phyloP scores from a whole-genome alignment of 1,140 invertebrate genomes.

The Drosophila lacteicornis region DNA sequence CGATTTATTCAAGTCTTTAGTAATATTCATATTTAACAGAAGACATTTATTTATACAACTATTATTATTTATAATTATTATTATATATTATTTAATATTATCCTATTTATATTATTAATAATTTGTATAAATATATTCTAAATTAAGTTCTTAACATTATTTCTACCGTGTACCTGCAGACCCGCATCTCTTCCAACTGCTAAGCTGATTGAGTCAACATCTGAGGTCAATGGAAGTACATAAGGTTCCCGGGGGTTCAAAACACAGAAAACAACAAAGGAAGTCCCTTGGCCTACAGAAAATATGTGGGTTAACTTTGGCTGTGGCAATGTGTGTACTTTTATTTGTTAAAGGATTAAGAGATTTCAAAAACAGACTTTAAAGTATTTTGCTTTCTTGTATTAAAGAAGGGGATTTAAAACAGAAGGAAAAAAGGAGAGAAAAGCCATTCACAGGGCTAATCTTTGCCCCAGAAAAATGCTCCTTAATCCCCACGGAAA shows the following conservation, averaged over 20 bases:
- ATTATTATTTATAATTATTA: too few species aligned
- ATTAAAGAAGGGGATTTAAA: slow-evolving; percentile 9
- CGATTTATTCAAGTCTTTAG: too few species aligned
- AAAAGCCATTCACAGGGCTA: background rate
- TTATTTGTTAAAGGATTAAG: slow-evolving; percentile 39
- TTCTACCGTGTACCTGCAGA: slow-evolving; percentile 1
- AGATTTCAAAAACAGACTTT: slow-evolving; percentile 23
- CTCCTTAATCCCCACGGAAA: background rate
- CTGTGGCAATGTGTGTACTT: background rate
- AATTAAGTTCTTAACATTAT: background rate
- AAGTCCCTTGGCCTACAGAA: slow-evolving; percentile 24
- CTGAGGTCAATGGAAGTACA: slow-evolving; percentile 16
- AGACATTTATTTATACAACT: too few species aligned
- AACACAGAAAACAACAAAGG: background rate
- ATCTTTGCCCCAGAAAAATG: slow-evolving; percentile 1
- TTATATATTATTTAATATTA: too few species aligned
- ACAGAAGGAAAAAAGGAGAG: background rate
- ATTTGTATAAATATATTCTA: background rate
- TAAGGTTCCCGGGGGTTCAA: slow-evolving; percentile 6
- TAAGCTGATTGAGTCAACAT: slow-evolving; percentile 48
- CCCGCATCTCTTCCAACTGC: slow-evolving; percentile 31
- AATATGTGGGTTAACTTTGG: slow-evolving; percentile 50
- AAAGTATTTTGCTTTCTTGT: slow-evolving; percentile 15
- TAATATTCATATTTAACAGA: too few species aligned
- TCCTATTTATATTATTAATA: too few species aligned